These are phyloP conservation scores for Conus canariensis DNA, from an alignment of 2,888 invertebrate genomes.

Conservation along the genomic window DNA sequence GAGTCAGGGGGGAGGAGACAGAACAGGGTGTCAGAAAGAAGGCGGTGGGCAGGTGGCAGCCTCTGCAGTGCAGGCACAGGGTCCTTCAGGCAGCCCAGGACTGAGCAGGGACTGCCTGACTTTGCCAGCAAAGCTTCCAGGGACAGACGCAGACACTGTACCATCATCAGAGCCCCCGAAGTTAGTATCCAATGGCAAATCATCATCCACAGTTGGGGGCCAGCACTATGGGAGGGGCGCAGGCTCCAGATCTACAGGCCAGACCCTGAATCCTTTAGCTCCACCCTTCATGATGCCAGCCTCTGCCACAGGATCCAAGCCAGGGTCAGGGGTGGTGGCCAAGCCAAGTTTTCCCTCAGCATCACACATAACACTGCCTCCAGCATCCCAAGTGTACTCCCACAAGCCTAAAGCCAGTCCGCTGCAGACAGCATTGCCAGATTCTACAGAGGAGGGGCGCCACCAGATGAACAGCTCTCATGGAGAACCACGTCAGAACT, in stretches of 20 bases:
- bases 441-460: background rate
- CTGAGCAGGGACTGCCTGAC: background rate
- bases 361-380: background rate
- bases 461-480: background rate
- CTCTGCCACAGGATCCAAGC: background rate
- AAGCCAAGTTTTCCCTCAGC: background rate
- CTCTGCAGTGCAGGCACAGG: background rate
- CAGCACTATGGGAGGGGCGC: background rate
- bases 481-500: background rate
- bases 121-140: background rate
- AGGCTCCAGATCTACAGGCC: background rate
- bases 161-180: background rate
- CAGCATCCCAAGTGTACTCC: background rate
- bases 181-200: background rate
- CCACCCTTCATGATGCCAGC: slow-evolving; percentile 27
- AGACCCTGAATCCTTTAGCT: slow-evolving; percentile 13
- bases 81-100: no score
- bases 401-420: background rate
- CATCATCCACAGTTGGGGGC: background rate
- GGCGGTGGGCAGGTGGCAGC: background rate
- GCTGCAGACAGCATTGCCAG: background rate
- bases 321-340: background rate
- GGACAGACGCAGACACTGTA: background rate
- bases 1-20: background rate
- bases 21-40: background rate